These are phyloP conservation scores for Itoplectis maculator DNA, from an alignment of 2,888 invertebrate species.

Conservation along the genomic window DNA sequence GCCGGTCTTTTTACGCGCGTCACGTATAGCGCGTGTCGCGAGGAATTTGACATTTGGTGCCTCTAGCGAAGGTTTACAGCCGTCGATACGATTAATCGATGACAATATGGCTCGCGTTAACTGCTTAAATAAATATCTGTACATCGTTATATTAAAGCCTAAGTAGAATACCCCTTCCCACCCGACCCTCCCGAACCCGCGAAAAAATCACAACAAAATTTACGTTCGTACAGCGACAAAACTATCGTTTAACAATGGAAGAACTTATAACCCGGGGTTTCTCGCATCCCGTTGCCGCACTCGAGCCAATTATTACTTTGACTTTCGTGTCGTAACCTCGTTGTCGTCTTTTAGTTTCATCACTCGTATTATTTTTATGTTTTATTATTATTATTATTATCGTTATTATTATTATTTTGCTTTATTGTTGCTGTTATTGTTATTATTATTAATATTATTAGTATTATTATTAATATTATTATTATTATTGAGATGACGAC, in stretches of 20 bases:
- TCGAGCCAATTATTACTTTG: slow-evolving; percentile 4
- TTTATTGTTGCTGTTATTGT: neutral
- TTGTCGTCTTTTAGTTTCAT: neutral
- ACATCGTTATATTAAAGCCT: slow-evolving; percentile 46
- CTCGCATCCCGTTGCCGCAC: slow-evolving; percentile 9
- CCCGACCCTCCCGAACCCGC: no score
- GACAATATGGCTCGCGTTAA: slow-evolving; percentile 46
- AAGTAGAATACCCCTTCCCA: slow-evolving; percentile 11
- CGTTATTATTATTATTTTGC: neutral
- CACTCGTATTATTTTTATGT: no score
- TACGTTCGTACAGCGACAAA: slow-evolving; percentile 14
- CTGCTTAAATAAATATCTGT: slow-evolving; percentile 40
- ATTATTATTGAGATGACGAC: slow-evolving; percentile 4
- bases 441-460: neutral
- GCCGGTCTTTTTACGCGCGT: slow-evolving; percentile 1
- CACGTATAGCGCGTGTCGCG: slow-evolving; percentile 20
- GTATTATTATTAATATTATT: no score
- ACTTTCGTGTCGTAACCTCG: slow-evolving; percentile 25
- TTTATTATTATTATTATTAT: slow-evolving; percentile 15
- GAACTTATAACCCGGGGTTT: slow-evolving; percentile 5
- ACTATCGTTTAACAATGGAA: slow-evolving; percentile 38
- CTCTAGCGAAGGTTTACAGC: slow-evolving; percentile 59
- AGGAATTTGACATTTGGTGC: slow-evolving; percentile 63
- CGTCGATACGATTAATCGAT: slow-evolving; percentile 35
- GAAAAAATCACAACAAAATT: slow-evolving; percentile 29